Evolutionary conservation across 2,797 vertebrate species (phyloP).

Genomic region (Trematomus bernacchii): DNA sequence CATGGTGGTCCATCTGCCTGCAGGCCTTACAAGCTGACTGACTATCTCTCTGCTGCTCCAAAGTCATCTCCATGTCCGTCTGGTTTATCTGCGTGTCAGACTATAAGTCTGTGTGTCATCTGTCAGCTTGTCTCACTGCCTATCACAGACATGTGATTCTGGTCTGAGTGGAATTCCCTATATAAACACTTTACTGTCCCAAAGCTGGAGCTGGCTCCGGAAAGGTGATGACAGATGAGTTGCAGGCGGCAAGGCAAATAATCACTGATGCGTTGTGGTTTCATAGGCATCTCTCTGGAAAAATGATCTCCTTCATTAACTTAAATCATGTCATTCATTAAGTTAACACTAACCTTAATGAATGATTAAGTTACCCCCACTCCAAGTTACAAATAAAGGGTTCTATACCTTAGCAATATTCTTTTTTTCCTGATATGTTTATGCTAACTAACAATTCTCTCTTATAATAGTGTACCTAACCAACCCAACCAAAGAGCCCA

Average conservation of each 20-base stretch:
- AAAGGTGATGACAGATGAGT: slow-evolving; percentile 17
- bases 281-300: neutral
- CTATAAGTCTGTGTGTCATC: slow-evolving; percentile 35
- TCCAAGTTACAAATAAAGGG: no score
- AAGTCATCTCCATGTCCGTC: slow-evolving; percentile 34
- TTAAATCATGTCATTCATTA: neutral
- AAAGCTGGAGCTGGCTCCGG: slow-evolving; percentile 18
- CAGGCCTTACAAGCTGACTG: slow-evolving; percentile 41
- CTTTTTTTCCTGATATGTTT: no score
- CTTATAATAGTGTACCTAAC: no score
- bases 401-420: no score
- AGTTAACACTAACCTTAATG: no score
- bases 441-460: no score
- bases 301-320: slow-evolving; percentile 8
- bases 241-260: neutral
- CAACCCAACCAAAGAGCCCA: no score
- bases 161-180: slow-evolving; percentile 26
- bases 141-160: slow-evolving; percentile 13
- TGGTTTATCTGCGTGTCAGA: slow-evolving; percentile 45
- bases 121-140: slow-evolving; percentile 37
- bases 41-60: slow-evolving; percentile 37
- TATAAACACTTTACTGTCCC: slow-evolving; percentile 55
- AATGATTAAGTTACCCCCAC: no score
- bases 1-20: slow-evolving; percentile 67
- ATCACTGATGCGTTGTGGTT: slow-evolving; percentile 7